These are phyloP conservation scores for Nemapogon koenigi DNA, from an alignment of 2,888 invertebrate species.

Conservation along the genomic window DNA sequence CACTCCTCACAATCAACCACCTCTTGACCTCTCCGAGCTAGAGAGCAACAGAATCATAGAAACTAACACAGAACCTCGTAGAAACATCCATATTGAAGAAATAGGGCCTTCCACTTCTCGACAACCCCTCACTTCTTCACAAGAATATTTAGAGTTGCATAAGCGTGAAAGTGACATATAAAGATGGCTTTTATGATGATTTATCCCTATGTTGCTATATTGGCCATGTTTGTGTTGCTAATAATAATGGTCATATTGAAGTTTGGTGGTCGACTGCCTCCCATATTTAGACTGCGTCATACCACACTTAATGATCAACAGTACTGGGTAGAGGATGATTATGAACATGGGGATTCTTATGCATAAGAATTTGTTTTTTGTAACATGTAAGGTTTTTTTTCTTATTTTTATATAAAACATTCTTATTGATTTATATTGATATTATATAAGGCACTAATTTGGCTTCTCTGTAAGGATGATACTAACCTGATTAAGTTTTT, in stretches of 20 bases:
- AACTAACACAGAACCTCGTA: slow-evolving; percentile 32
- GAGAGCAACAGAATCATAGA: slow-evolving; percentile 50
- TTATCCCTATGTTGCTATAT: slow-evolving; percentile 78
- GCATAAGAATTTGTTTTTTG: slow-evolving; percentile 47
- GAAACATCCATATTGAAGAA: slow-evolving; percentile 28
- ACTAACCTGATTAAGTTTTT: too few species aligned
- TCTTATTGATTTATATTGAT: too few species aligned
- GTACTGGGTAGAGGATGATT: slow-evolving; percentile 70
- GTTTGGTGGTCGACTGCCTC: slow-evolving; percentile 76
- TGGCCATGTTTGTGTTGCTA: slow-evolving; percentile 76
- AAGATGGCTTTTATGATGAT: slow-evolving; percentile 75
- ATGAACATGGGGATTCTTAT: slow-evolving; percentile 70
- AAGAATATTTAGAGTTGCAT: slow-evolving; percentile 69
- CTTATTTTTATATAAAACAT: too few species aligned
- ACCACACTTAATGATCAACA: slow-evolving; percentile 68
- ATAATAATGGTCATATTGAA: slow-evolving; percentile 79
- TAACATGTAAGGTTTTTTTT: too few species aligned
- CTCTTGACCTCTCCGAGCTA: slow-evolving; percentile 79
- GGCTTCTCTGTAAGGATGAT: too few species aligned
- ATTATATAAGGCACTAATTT: too few species aligned
- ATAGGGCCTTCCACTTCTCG: slow-evolving; percentile 38
- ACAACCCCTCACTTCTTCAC: slow-evolving; percentile 48
- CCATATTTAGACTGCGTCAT: slow-evolving; percentile 74
- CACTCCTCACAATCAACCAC: slow-evolving; percentile 82
- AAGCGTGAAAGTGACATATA: slow-evolving; percentile 85